Base-by-base conservation (phyloP, 2,797 vertebrate species). In the Bradypodion pumilum region DNA sequence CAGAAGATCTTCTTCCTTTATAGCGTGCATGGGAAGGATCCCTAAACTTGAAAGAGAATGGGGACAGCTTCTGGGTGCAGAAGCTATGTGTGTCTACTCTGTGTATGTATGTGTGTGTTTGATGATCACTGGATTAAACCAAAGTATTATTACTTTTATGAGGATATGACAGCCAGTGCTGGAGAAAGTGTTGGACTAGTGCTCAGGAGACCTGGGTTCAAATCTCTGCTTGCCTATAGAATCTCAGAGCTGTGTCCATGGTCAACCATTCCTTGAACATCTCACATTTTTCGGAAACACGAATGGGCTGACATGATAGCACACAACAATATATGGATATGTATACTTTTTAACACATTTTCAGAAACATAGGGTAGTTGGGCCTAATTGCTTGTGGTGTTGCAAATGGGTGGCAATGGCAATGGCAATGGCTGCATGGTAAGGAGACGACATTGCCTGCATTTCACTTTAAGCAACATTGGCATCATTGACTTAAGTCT, bases 301-400 rank as follows among this genome's bases (percentile, higher is more conserved):
- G 16, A 56, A 5, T 52, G 16, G 16, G 15, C 15, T 13, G 52
- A 21, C 52, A 56, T 21, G 52, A 56, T 19, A 15, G 52, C 52
- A 56, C 52, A 56, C 21, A 56, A 56, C 12, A 19, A 56, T 21
- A 56, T 56, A 52, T 16, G 52, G 52, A 56, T 56, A 56, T 56
- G 52, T 56, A 19, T 56, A 4, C 21, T 49, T 66, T 44, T 44
- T 66, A 32, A 63, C 23, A 66, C 3, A 63, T 19, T 73, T 7
- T 29, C 29, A 29, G 21, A 21, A 52, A 70, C 10, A 40, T 2
- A 37, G 68, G 46, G 40, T 32, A 32, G n/a, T n/a, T 84, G 59
- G 63, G 69, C 27, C 77, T 72, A 63, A 37, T 72, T 46, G 66
- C n/a, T 65, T 62, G 82, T 85, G 62, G 79, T 56, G 40, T 7